phyloP scores from a whole-genome alignment of 92 coral and sea anemone species.

The Zoanthus gigantus region DNA sequence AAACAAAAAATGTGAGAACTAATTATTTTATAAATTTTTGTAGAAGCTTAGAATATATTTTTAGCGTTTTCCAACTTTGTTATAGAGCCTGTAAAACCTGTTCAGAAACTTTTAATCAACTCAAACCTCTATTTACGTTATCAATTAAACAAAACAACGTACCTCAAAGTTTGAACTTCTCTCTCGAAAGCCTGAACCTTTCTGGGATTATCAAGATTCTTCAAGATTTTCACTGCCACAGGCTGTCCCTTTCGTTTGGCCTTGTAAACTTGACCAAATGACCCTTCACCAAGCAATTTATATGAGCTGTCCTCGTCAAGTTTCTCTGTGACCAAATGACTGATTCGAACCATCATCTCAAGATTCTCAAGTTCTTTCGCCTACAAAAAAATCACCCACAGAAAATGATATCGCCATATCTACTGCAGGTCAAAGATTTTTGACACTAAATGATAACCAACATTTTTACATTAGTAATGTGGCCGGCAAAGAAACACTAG shows the following conservation, averaged over 20 bases:
- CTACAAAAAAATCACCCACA: slow-evolving; percentile 4
- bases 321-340: slow-evolving; percentile 55
- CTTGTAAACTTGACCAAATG: slow-evolving; percentile 65
- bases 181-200: slow-evolving; percentile 62
- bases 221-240: slow-evolving; percentile 70
- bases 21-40: too few relatives aligned
- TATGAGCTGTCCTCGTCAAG: slow-evolving; percentile 64
- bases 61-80: too few relatives aligned
- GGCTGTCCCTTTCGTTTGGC: slow-evolving; percentile 65
- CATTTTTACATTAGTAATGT: too few relatives aligned
- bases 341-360: slow-evolving; percentile 60
- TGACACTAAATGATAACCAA: too few relatives aligned
- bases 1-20: too few relatives aligned
- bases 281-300: slow-evolving; percentile 65
- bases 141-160: not conserved
- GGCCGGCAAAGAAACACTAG: too few relatives aligned
- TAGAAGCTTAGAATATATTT: too few relatives aligned
- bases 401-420: not conserved
- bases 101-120: too few relatives aligned
- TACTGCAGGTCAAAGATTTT: not conserved
- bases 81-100: too few relatives aligned
- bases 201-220: slow-evolving; percentile 40
- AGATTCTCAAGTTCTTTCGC: slow-evolving; percentile 44
- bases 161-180: slow-evolving; percentile 67
- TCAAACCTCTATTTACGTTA: too few relatives aligned